Conservation (phyloP, 2,797 vertebrate species). For the Anableps anableps region DNA sequence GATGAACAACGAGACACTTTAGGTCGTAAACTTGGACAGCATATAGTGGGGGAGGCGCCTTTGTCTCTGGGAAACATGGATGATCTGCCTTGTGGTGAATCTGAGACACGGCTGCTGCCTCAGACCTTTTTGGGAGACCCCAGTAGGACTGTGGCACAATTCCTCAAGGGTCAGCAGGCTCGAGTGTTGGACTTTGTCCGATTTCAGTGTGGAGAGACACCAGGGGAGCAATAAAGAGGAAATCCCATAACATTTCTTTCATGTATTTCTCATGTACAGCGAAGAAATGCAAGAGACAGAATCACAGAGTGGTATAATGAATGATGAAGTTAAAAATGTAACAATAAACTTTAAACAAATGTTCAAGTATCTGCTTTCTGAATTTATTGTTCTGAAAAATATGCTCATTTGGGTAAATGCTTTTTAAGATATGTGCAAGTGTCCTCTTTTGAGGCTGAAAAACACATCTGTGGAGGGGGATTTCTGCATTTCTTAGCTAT, state of each 20-base stretch:
- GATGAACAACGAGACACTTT: conserved; percentile 74
- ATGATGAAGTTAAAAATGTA: conserved; percentile 39
- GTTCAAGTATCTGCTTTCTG: neutral
- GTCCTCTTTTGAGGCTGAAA: neutral
- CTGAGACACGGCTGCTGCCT: conserved; percentile 88
- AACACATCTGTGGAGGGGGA: neutral
- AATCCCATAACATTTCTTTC: conserved; percentile 1
- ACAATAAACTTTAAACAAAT: conserved; percentile 38
- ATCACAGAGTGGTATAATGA: conserved; percentile 21
- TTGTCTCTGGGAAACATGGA: conserved; percentile 86
- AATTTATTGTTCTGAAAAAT: neutral
- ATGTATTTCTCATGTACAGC: conserved; percentile 13
- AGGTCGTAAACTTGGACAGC: conserved; percentile 88
- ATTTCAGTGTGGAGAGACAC: conserved; percentile 87
- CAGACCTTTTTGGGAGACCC: conserved; percentile 88
- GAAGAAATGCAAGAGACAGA: conserved; percentile 27
- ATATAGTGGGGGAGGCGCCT: conserved; percentile 91
- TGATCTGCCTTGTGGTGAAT: conserved; percentile 83
- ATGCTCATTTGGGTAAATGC: neutral
- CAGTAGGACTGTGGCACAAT: conserved; percentile 87
- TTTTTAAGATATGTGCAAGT: neutral
- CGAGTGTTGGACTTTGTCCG: conserved; percentile 88
- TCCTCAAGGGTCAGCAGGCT: conserved; percentile 80
- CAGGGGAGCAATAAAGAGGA: conserved; percentile 49
- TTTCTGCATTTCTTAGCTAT: neutral